A percentile compares a stretch with the other conserved stretches of the same genome.
Evolutionary conservation across 2,888 invertebrate genomes (phyloP).

Genomic region (Gastrophysa polygoni): DNA sequence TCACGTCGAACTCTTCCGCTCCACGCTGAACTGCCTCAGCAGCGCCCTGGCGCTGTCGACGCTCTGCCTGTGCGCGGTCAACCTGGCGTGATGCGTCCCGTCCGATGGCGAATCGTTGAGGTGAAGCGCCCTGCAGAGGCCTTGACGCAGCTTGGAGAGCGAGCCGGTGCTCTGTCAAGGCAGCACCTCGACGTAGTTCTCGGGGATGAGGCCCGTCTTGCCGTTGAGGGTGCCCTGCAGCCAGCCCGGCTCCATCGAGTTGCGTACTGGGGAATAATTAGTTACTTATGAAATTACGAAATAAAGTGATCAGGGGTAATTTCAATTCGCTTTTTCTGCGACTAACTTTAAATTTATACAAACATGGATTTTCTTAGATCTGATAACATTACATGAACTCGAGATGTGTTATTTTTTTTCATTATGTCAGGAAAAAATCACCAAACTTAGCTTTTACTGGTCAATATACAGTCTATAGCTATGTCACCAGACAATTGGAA

Average conservation of each 20-base stretch:
- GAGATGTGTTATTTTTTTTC: too few relatives aligned
- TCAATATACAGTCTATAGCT: too few relatives aligned
- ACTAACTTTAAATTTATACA: too few relatives aligned
- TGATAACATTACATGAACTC: too few relatives aligned
- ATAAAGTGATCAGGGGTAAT: too few relatives aligned
- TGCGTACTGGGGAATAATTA: constrained; percentile 76
- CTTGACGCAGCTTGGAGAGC: constrained; percentile 53
- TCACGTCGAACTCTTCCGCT: constrained; percentile 53
- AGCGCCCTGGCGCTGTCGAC: constrained; percentile 48
- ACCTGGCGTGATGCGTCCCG: constrained; percentile 34
- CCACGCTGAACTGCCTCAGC: constrained; percentile 46
- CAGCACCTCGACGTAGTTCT: constrained; percentile 93
- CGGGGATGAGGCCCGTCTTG: constrained; percentile 90
- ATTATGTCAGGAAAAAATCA: too few relatives aligned
- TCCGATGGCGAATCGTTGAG: constrained; percentile 48
- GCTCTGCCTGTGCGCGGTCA: constrained; percentile 51
- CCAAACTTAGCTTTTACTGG: too few relatives aligned
- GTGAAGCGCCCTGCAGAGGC: constrained; percentile 53
- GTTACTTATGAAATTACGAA: too few relatives aligned
- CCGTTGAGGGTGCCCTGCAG: constrained; percentile 93
- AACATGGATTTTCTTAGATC: too few relatives aligned
- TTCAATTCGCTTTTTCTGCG: too few relatives aligned
- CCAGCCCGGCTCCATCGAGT: constrained; percentile 97
- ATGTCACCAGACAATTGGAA: too few relatives aligned
- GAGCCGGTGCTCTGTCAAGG: constrained; percentile 62